Evolutionary conservation across 1,140 invertebrate genomes (phyloP), one percentile per base, ranked within the genome.

Genomic region (Polyergus mexicanus): DNA sequence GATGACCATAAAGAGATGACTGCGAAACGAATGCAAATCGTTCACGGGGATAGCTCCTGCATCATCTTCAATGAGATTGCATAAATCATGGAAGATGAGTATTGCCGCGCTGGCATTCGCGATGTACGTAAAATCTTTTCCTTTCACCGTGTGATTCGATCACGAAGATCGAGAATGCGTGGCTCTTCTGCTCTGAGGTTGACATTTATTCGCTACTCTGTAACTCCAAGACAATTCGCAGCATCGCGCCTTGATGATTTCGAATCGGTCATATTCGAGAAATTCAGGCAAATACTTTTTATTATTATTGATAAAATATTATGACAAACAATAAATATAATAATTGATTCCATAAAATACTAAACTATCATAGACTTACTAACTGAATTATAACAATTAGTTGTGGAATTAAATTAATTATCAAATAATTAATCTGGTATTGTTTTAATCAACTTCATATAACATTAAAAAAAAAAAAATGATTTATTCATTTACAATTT

Each of bases 1-100:
- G 75, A 69, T 81, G 51, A 51, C 4, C 19, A 28, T 78, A 68
- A 78, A 47, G 38, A 85, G 51, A 69, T 38, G 75, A 47, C 11
- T 58, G 74, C 38, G 75, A 51, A 85, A 85, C 81, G 86, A 77
- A 85, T 60, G 78, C 77, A 68, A 72, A 77, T 10, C 54, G 44
- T 69, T 68, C 77, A 69, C 75, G 76, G 47, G 16, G 56, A 88
- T 66, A 78, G 10, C 16, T 54, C 16, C 38, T 68, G 32, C 63
- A 47, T 60, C 68, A 25, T 83, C 88, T 84, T 89, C 86, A 92
- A 91, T 92, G 91, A 91, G 83, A 88, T 93, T 92, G 89, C 90
- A 81, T 88, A 93, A 92, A 86, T 56, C 65, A 78, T 58, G 74
- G 60, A 41, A 87, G 90, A 92, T 88, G 90, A 87, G 84, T 25